Percentiles rank a stretch among this genome's conserved stretches.
Conservation (phyloP, 2,113 vertebrate species). For the Leucopsar rothschildi region DNA sequence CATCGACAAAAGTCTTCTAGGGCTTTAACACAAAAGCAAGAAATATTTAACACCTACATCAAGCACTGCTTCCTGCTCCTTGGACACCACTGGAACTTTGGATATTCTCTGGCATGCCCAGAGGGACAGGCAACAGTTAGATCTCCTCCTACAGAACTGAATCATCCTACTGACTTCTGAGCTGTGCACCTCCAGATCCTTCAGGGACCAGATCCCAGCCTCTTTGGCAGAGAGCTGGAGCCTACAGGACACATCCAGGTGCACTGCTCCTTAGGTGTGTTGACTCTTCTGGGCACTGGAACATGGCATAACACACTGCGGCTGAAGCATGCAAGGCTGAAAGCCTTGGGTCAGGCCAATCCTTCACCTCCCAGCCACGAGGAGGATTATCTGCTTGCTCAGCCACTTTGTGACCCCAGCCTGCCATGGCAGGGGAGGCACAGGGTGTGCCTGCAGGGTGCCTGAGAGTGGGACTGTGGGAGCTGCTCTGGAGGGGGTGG, state of each 20-base stretch:
- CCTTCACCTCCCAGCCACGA: neutral
- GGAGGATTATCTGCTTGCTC: neutral
- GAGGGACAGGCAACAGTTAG: neutral
- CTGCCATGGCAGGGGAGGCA: accelerated
- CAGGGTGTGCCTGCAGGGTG: neutral
- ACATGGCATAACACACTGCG: accelerated
- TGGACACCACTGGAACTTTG: neutral
- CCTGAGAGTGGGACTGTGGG: neutral
- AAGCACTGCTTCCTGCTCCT: neutral
- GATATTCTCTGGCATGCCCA: neutral
- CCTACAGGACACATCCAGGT: neutral
- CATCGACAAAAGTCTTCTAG: neutral
- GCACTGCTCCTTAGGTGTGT: accelerated
- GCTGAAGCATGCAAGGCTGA: neutral
- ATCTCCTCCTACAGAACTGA: neutral
- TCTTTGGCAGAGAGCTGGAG: neutral
- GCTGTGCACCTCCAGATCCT: neutral
- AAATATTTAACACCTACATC: neutral
- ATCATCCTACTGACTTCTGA: neutral
- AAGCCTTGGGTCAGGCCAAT: neutral
- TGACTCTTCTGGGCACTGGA: accelerated
- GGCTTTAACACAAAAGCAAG: neutral
- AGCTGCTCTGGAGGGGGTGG: neutral
- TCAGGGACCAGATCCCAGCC: neutral
- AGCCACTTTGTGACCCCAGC: neutral